Evolutionary conservation across 2,797 vertebrate species (phyloP), one percentile per base, ranked within the genome.

Genomic region (Pristis pectinata): DNA sequence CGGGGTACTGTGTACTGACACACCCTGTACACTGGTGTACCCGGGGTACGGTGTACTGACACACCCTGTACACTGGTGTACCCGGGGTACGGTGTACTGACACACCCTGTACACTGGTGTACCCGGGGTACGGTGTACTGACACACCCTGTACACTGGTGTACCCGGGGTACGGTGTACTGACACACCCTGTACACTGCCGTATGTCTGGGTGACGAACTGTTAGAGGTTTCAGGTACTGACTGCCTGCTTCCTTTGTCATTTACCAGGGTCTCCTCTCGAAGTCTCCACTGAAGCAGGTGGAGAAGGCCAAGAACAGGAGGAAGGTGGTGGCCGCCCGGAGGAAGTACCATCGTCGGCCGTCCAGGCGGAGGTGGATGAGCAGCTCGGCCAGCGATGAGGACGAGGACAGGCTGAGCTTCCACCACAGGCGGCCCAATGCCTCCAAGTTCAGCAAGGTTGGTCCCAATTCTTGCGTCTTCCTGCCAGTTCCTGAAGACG

Each of bases 311-410:
- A 94, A 61, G 94, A 9, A 13, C 80, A 94, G 95, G 95, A 95
- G n/a, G 37, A 94, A 95, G 95, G 61, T 72, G 41, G 70, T 80
- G 95, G n/a, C 72, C 92, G 34, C 95, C 4, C 72, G 94, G 95
- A 95, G 92, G 79, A 49, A 95, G 37, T 93, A 61, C 95, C n/a
- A 10, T 0, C 1, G 95, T 79, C 41, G 9, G 85, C 70, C 1
- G 0, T 0, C 95, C 27, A 24, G 95, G 59, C 70, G 95, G 49
- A 44, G 94, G 85, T 15, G 77, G 95, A 74, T 67, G 53, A 6
- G 49, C 17, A 1, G 27, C 82, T 8, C 92, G 93, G 0, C 0
- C n/a, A 95, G 93, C 11, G 30, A 24, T 5, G 9, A 19, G 2
- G 4, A 67, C 76, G 93, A 34, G 92, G 95, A 76, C 67, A 94